Evolutionary conservation across 2,888 invertebrate genomes (phyloP), one percentile per base, ranked within the genome.

Genomic region (Euzetes globulus): DNA sequence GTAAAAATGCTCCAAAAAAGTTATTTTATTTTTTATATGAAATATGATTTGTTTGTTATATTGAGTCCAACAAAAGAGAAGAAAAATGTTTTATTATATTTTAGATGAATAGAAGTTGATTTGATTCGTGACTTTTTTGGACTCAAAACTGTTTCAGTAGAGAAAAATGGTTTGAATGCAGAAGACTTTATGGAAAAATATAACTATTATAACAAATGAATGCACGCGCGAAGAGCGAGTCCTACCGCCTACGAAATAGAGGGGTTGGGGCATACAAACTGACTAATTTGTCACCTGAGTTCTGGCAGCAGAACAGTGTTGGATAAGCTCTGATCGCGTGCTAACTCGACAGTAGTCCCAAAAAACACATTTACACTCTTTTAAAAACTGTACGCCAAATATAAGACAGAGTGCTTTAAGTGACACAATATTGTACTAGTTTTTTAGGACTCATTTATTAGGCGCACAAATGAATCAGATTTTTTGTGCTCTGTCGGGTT

Each of bases 211-310:
- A 68, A 68, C 33, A 41, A 68, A 41, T 68, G 68, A 41, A 68
- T 68, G 37, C 41, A 68, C 68, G 68, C 68, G 68, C 68, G 68
- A 41, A 68, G 41, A 41, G 68, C 3, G 19, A 41, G 68, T 22
- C 68, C 22, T 27, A 68, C 63, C 68, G 68, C 68, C 68, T 68
- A 68, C 68, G 22, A 27, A 11, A 68, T n/a, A 63, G 22, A 58
- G 58, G 58, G 63, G 29, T 33, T 63, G 11, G 37, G 41, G 19
- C 15, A 37, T 22, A 41, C 17, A 68, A 41, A 68, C 41, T 19
- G 41, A 41, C 68, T 68, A 68, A 68, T 68, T 68, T 68, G 68
- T 68, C 68, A 68, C 68, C 68, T 68, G 68, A 41, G 41, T 68
- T 68, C 13, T 68, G 68, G 41, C 68, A 41, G 22, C 45, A 68